These are phyloP conservation scores for Galaxias olidus DNA, from an alignment of 2,797 vertebrate genomes.

Conservation along the genomic window DNA sequence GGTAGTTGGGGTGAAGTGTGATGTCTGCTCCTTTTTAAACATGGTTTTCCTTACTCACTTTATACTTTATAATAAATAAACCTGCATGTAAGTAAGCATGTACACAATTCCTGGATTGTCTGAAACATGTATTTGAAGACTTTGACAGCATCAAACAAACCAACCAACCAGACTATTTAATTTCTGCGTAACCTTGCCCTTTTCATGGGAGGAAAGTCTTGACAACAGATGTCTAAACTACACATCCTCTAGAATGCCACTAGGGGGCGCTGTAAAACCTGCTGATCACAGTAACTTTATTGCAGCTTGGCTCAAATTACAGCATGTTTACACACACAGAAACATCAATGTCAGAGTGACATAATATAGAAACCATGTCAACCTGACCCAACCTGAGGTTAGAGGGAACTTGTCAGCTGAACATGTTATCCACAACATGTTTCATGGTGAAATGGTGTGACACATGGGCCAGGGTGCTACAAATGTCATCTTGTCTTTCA, in stretches of 20 bases:
- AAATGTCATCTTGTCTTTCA: too few relatives aligned
- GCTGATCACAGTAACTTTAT: background rate
- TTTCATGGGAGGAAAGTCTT: background rate
- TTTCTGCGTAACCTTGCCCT: background rate
- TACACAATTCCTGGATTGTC: too few relatives aligned
- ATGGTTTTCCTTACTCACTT: background rate
- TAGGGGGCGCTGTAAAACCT: conserved; percentile 46
- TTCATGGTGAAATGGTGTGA: too few relatives aligned
- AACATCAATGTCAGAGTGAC: conserved; percentile 13
- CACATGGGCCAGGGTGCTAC: too few relatives aligned
- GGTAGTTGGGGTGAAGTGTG: too few relatives aligned
- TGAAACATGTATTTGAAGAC: too few relatives aligned
- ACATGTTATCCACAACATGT: too few relatives aligned
- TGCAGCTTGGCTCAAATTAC: background rate
- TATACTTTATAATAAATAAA: too few relatives aligned
- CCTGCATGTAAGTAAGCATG: too few relatives aligned
- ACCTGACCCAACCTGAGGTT: too few relatives aligned
- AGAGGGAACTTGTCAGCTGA: too few relatives aligned
- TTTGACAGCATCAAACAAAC: too few relatives aligned
- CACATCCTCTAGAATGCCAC: conserved; percentile 35
- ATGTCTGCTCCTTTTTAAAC: background rate
- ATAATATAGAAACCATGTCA: background rate
- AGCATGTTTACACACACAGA: background rate
- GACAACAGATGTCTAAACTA: background rate
- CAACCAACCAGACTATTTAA: background rate